Conservation (phyloP, 1,140 invertebrate genomes). For the Pseudomyrmex sp. region DNA sequence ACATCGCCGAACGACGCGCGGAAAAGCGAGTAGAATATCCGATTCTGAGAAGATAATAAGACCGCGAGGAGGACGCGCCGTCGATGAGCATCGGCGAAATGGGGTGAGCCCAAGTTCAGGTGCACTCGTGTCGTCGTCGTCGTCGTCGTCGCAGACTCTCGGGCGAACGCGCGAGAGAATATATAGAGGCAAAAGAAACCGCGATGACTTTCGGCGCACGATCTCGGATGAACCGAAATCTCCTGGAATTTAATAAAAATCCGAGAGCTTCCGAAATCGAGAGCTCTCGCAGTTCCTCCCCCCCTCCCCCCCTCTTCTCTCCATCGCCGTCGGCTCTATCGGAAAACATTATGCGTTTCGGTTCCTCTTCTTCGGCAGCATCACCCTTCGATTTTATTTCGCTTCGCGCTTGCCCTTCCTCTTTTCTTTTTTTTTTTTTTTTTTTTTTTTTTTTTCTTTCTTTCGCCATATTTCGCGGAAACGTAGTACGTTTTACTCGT, state of each 20-base stretch:
- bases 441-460: neutral
- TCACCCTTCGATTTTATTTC: conserved; percentile 41
- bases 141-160: neutral
- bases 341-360: conserved; percentile 54
- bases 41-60: conserved; percentile 53
- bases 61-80: neutral
- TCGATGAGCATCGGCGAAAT: conserved; percentile 48
- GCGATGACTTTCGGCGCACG: conserved; percentile 48
- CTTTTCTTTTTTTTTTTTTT: neutral
- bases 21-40: conserved; percentile 25
- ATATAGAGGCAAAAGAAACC: conserved; percentile 18
- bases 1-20: neutral
- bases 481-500: neutral
- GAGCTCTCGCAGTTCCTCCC: neutral
- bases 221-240: conserved; percentile 40
- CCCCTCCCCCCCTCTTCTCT: neutral
- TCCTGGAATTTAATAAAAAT: conserved; percentile 64
- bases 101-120: conserved; percentile 41
- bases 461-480: neutral
- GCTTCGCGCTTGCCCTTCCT: neutral
- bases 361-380: conserved; percentile 9
- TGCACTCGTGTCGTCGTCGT: neutral
- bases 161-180: neutral
- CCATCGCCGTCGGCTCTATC: neutral
- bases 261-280: conserved; percentile 44